Evolutionary conservation across 2,797 vertebrate species (phyloP), one percentile per base, ranked within the genome.

Genomic region (Silurus lanzhouensis): DNA sequence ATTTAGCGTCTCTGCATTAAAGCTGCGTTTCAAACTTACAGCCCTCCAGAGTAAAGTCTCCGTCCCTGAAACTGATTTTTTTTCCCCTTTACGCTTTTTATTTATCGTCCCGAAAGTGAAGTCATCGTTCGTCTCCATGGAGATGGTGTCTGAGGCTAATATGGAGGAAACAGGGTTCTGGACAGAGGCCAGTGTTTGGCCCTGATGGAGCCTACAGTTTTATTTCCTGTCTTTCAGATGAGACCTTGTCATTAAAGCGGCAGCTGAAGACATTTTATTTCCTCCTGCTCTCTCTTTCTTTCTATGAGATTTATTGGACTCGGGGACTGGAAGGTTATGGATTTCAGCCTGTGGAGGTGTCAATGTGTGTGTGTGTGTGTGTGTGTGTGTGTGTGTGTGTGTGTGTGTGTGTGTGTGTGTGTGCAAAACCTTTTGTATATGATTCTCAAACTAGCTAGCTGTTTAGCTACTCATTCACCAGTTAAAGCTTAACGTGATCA

Each of bases 151-250:
- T 3, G 44, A 66, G 44, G 60, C 61, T 64, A 80, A 80, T 80
- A 25, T 66, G 78, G 61, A 80, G 78, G 61, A 52, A 80, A 80
- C 78, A 48, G 12, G 64, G 38, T 22, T 79, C 60, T 79, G 78
- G 78, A 48, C 25, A 60, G 78, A 66, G n/a, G 78, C 78, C 78
- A 80, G 44, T 22, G 1, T 79, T 25, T 64, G 60, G 44, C 78
- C 78, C 78, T 80, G 78, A 80, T 80, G 44, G 61, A 80, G 61
- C 60, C 8, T 3, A 31, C 61, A 66, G 44, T 27, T 80, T 80
- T 80, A 64, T 80, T 80, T 66, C 78, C 78, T 52, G 61, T 80
- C 78, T 80, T 80, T 80, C 44, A 80, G 78, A 80, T 25, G 61
- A 66, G 78, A 80, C 78, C 77, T 80, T 80, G 78, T 80, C 61